Conservation (phyloP, 2,797 vertebrate genomes). For the Chloroceryle inda region DNA sequence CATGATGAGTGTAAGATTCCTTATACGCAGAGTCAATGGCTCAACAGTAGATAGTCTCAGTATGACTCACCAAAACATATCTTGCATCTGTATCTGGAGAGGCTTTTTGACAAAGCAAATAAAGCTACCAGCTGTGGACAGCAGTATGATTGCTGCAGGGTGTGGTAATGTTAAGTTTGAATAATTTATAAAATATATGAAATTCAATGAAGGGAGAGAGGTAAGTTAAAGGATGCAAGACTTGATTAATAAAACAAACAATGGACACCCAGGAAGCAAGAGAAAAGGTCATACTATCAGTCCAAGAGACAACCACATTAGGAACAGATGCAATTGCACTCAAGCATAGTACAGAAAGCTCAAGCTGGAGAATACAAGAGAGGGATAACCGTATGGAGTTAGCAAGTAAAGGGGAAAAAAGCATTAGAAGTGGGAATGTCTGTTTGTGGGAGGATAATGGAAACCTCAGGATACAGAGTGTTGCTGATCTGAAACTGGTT, state of each 20-base stretch:
- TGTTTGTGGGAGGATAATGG: neutral
- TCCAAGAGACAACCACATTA: neutral
- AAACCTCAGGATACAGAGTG: neutral
- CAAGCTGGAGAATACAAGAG: neutral
- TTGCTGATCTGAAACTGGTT: neutral
- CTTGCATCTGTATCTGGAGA: neutral
- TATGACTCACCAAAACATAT: neutral
- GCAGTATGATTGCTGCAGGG: neutral
- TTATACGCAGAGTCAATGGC: neutral
- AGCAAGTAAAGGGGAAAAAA: neutral
- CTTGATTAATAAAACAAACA: neutral
- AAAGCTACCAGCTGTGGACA: neutral
- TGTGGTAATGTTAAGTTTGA: neutral
- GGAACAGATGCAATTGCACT: neutral
- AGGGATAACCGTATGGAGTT: neutral
- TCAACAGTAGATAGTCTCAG: neutral
- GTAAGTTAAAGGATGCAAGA: neutral
- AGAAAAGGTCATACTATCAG: neutral
- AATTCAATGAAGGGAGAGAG: neutral
- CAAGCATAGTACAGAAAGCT: neutral
- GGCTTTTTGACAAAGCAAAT: neutral
- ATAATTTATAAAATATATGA: neutral
- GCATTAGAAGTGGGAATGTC: neutral
- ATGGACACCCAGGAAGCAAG: neutral
- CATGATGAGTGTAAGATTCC: neutral